Evolutionary conservation across 1,140 invertebrate species (phyloP).

Genomic region (Diorhabda sublineata): DNA sequence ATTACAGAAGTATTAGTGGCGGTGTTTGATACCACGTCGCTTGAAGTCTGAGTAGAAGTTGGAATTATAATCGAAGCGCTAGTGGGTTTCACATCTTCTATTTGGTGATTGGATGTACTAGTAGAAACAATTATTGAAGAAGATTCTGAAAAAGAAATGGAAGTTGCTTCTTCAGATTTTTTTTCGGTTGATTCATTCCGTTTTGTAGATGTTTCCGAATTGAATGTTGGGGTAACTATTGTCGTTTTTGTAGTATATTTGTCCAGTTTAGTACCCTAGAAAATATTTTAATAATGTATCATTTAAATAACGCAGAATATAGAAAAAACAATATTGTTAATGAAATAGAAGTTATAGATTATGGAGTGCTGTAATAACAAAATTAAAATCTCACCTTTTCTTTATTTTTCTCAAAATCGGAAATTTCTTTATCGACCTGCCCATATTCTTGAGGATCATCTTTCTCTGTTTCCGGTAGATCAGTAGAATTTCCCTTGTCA

Average conservation of each 20-base stretch:
- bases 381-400: constrained; percentile 31
- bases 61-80: too few relatives aligned
- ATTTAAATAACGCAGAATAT: too few relatives aligned
- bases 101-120: too few relatives aligned
- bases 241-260: constrained; percentile 33
- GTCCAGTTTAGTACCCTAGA: constrained; percentile 32
- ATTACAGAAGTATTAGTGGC: neutral
- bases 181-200: neutral
- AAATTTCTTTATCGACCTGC: constrained; percentile 32
- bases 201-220: constrained; percentile 10
- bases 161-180: neutral
- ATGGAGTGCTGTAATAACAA: neutral
- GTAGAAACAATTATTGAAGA: too few relatives aligned
- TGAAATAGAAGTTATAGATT: neutral
- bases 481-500: constrained; percentile 27
- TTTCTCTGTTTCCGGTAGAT: constrained; percentile 23
- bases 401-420: constrained; percentile 43
- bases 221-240: constrained; percentile 29
- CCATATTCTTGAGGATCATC: constrained; percentile 20
- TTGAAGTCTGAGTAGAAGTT: neutral
- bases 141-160: too few relatives aligned
- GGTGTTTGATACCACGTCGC: neutral
- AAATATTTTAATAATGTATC: constrained; percentile 6
- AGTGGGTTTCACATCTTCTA: too few relatives aligned
- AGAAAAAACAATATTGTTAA: too few relatives aligned